Percentiles rank a stretch among this genome's conserved stretches.
Conservation (phyloP, 2,797 vertebrate species). For the Phylloscopus collybita region DNA sequence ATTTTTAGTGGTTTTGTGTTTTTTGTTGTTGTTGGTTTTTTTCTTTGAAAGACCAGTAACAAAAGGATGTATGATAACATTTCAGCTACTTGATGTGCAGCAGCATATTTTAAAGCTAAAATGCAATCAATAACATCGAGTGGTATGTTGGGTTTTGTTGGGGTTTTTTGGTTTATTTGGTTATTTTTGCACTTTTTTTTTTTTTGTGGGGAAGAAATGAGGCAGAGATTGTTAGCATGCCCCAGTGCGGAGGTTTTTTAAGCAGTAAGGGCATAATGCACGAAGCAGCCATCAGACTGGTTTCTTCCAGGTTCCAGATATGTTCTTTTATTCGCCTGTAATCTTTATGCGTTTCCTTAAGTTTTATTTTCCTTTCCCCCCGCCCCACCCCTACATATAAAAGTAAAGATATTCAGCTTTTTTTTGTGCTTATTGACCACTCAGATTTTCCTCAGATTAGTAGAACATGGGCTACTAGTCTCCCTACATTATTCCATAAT, state of each 20-base stretch:
- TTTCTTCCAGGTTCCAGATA: background rate
- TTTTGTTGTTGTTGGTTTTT: background rate
- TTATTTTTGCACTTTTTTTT: background rate
- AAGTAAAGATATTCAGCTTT: background rate
- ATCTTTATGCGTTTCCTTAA: background rate
- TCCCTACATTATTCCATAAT: background rate
- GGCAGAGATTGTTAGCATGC: background rate
- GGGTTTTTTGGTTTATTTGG: background rate
- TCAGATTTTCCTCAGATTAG: background rate
- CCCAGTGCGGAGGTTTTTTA: accelerated
- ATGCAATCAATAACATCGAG: background rate
- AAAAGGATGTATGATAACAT: background rate
- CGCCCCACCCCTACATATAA: background rate
- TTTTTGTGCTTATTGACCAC: background rate
- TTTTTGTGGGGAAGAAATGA: accelerated
- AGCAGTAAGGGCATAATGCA: background rate
- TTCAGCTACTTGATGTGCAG: background rate
- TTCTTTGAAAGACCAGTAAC: background rate
- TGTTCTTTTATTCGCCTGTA: background rate
- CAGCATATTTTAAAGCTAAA: background rate
- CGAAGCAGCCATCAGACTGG: background rate
- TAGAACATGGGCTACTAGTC: background rate
- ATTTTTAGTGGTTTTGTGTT: background rate
- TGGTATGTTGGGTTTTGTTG: background rate
- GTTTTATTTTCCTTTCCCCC: background rate